Evolutionary conservation across 2,888 invertebrate species (phyloP), one percentile per base, ranked within the genome.

Genomic region (Strigamia crassipes): DNA sequence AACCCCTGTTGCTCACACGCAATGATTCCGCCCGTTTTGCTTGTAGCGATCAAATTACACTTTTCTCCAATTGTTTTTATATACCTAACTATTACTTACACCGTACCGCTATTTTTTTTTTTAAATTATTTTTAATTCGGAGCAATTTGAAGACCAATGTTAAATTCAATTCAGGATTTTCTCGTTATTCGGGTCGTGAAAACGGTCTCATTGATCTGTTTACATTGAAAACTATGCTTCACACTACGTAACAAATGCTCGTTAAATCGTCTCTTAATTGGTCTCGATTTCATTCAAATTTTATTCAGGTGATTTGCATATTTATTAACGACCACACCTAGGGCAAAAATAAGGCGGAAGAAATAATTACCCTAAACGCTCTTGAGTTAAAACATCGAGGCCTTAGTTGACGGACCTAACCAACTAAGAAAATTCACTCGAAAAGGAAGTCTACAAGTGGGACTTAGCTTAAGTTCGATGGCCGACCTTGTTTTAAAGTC

Each of bases 401-500:
- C 21, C 61, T 66, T 23, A 1, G 15, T 15, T 9, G 46, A 46
- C 21, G 61, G 61, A 66, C 18, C 61, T 4, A 18, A 66, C 18
- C 61, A 21, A 18, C 21, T 3, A 1, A 18, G 61, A 66, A 12
- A 66, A 66, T 66, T 66, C 61, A 66, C 61, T 23, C 61, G 18
- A 66, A 18, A 23, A 66, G 61, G 61, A 66, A 66, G 61, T 66
- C 61, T 23, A 66, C 61, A 66, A 66, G 18, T 66, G 61, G 23
- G 61, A 23, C 61, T 66, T 66, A 66, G 61, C 51, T 61, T 18
- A 18, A 66, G 61, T 66, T 66, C 61, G 61, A 66, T 66, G 61
- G 21, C 61, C 61, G 61, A 66, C 61, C 61, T 66, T 66, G 61
- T 66, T 66, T n/a, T 66, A 18, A 66, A 66, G 61, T 66, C 61